Base-by-base conservation (phyloP, 2,888 invertebrate genomes). In the Escarpia spicata region DNA sequence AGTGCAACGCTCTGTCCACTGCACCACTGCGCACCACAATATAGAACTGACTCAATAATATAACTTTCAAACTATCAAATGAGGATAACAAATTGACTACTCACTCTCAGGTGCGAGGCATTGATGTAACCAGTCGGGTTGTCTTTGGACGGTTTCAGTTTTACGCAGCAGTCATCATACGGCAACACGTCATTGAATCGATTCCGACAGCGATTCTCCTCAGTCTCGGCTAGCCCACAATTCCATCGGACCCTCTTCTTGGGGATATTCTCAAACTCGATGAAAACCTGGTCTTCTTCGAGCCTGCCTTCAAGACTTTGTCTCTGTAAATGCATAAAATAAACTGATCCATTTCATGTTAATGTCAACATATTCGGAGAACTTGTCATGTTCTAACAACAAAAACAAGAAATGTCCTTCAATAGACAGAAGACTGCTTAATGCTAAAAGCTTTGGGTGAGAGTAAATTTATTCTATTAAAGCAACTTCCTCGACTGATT, bases 41-140 rank as follows among this genome's bases (percentile, higher is more conserved):
- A 75, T 26, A 19, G 26, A 26, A 19, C 3, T 26, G 26, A 6
- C 2, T 75, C 3, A 75, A 75, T 75, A 15, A 2, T 6, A 19
- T 6, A 2, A 19, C 6, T 26, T 26, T 75, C 19, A 75, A 26
- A 75, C 75, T 75, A 75, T 26, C 75, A 75, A 75, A 75, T 75
- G 19, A 3, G 75, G 52, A 75, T 26, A 75, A 75, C 1, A 19
- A 60, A 26, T 75, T 6, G 8, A 31, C 43, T 6, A 31, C 95
- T 96, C 96, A 98, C 98, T 95, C 98, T 98, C 93, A 99, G 97
- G 95, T 98, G 98, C 3, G 98, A 98, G 1, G 99, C 99, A 97
- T 99, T 99, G 94, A 99, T 98, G 95, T 99, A 99, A 26, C 99
- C 99, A 95, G 97, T 97, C 92, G 98, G 98, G 96, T 99, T 99